A percentile compares a stretch with the other conserved stretches of the same genome.
phyloP scores from a whole-genome alignment of 35 echinoderm and acorn worm species.

The Lytechinus pictus region DNA sequence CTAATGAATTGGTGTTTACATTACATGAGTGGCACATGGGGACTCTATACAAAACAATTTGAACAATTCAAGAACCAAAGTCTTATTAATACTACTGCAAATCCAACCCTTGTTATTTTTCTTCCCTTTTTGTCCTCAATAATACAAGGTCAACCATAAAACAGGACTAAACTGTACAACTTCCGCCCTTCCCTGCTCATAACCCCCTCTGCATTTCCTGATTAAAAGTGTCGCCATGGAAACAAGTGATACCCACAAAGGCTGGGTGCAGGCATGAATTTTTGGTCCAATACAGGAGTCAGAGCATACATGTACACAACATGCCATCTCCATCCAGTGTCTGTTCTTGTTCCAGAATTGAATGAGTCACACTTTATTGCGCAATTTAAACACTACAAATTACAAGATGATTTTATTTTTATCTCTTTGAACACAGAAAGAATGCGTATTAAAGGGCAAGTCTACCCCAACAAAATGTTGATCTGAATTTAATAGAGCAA shows the following conservation, averaged over 20 bases:
- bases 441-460: not conserved
- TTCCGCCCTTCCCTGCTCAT: not conserved
- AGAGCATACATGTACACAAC: not conserved
- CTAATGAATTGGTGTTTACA: too few relatives aligned
- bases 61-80: not conserved
- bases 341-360: not conserved
- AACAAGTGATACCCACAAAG: conserved; percentile 1
- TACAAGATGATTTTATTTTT: not conserved
- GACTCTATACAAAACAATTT: not conserved
- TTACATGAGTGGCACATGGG: too few relatives aligned
- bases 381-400: not conserved
- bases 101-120: not conserved
- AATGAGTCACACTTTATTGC: not conserved
- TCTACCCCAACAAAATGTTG: too few relatives aligned
- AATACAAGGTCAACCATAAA: not conserved
- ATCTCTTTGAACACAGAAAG: not conserved
- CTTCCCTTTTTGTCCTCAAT: conserved; percentile 10
- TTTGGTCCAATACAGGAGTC: not conserved
- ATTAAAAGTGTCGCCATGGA: not conserved
- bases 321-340: not conserved
- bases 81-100: not conserved
- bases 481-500: too few relatives aligned
- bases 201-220: conserved; percentile 3
- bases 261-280: not conserved
- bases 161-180: conserved; percentile 10